Conservation (phyloP, 2,113 vertebrate genomes). For the Gnathonemus echidnorhynchus region DNA sequence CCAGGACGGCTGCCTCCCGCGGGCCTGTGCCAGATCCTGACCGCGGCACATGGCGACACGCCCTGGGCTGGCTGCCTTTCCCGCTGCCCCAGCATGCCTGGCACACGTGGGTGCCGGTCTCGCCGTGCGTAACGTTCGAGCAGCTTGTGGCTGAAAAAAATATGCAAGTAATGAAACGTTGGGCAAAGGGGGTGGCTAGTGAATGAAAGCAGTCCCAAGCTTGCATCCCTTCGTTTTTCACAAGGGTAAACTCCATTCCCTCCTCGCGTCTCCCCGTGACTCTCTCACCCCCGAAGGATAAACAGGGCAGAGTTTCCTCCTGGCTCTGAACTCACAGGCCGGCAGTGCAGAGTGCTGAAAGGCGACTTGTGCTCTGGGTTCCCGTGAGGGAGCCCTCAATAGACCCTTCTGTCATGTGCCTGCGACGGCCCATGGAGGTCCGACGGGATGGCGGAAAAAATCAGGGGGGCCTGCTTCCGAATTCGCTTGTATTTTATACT, state of each 20-base stretch:
- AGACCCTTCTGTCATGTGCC: background rate
- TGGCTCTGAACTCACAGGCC: background rate
- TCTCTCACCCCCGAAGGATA: conserved; percentile 31
- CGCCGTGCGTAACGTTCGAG: background rate
- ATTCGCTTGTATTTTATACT: background rate
- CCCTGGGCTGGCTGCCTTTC: background rate
- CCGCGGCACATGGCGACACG: background rate
- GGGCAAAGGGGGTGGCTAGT: background rate
- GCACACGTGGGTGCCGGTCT: background rate
- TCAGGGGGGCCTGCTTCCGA: background rate
- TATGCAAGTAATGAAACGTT: background rate
- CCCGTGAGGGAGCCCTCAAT: conserved; percentile 11
- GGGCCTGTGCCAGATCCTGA: background rate
- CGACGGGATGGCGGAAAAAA: background rate
- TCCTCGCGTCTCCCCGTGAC: conserved; percentile 25
- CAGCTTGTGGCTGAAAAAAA: background rate
- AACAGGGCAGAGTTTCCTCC: conserved; percentile 39
- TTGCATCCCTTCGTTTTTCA: background rate
- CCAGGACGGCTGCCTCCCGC: background rate
- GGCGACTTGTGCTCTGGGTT: conserved; percentile 20
- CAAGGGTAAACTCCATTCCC: conserved; percentile 32
- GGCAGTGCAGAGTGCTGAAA: conserved; percentile 24
- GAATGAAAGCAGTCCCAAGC: background rate
- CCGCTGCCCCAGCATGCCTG: background rate
- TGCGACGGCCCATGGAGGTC: background rate